Conservation (phyloP, 2,888 invertebrate genomes). For the Sisyra nigra region DNA sequence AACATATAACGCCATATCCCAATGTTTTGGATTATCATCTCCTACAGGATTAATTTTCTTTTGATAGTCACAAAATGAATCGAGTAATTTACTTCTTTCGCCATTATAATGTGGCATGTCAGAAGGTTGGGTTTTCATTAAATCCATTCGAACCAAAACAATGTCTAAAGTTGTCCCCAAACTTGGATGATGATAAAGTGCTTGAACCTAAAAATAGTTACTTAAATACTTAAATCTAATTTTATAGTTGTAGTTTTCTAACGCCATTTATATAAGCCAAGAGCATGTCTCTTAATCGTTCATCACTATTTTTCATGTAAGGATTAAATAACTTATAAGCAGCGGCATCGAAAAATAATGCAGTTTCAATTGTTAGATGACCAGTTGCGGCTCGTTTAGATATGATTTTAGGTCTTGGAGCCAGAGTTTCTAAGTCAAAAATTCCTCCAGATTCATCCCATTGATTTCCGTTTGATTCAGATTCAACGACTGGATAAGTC, state of each 20-base stretch:
- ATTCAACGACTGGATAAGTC: conserved; percentile 27
- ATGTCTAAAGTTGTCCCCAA: conserved; percentile 48
- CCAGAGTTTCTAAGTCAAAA: neutral
- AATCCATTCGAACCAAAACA: conserved; percentile 50
- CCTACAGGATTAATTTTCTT: conserved; percentile 43
- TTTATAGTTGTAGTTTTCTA: conserved; percentile 13
- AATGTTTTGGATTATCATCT: conserved; percentile 53
- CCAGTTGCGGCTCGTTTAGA: conserved; percentile 9
- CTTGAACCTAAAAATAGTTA: conserved; percentile 43
- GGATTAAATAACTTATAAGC: conserved; percentile 55
- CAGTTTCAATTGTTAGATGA: conserved; percentile 48
- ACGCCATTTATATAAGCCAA: conserved; percentile 63
- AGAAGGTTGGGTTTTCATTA: conserved; percentile 47
- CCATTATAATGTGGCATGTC: conserved; percentile 45
- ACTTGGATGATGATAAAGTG: conserved; percentile 61
- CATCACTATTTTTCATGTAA: conserved; percentile 45
- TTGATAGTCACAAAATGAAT: conserved; percentile 60
- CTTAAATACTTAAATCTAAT: conserved; percentile 1
- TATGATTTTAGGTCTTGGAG: neutral
- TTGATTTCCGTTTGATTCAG: neutral
- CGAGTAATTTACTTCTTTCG: conserved; percentile 49
- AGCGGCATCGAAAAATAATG: conserved; percentile 57
- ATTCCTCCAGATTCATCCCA: neutral
- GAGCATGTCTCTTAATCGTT: conserved; percentile 53
- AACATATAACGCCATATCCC: conserved; percentile 65